phyloP scores from a whole-genome alignment of 2,113 vertebrate genomes.

The Fulmarus glacialis region DNA sequence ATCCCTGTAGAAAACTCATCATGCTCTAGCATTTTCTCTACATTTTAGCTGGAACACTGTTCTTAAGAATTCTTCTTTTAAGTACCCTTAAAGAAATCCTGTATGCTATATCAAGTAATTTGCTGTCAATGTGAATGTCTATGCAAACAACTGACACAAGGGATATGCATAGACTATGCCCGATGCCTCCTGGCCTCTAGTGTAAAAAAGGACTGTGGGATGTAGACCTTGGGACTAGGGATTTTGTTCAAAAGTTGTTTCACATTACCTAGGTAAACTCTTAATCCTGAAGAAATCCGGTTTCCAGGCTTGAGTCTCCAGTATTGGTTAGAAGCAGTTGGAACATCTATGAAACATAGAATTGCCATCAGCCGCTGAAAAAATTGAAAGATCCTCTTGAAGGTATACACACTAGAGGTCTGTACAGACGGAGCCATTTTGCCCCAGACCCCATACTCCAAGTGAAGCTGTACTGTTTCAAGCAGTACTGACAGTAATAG shows the following conservation, averaged over 20 bases:
- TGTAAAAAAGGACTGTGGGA: not conserved
- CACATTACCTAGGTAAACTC: not conserved
- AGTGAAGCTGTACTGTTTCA: not conserved
- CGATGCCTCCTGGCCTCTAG: not conserved
- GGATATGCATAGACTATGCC: not conserved
- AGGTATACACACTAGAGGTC: not conserved
- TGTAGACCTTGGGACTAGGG: not conserved
- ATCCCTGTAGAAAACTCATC: not conserved
- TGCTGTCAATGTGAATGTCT: not conserved
- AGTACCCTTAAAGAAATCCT: not conserved
- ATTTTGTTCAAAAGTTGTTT: not conserved
- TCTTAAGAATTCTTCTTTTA: not conserved
- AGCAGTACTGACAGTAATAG: not conserved
- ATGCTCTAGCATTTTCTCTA: not conserved
- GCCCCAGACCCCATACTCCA: not conserved
- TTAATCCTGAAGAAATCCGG: not conserved
- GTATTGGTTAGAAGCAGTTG: not conserved
- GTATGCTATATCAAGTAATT: accelerated
- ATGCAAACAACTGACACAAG: not conserved
- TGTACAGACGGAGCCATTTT: not conserved
- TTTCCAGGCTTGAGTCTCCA: not conserved
- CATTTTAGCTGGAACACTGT: not conserved
- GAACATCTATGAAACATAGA: not conserved
- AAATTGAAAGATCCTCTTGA: not conserved
- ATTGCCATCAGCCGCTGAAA: not conserved